These are phyloP conservation scores for Melanotus villosus DNA, from an alignment of 2,888 invertebrate species.

Conservation along the genomic window DNA sequence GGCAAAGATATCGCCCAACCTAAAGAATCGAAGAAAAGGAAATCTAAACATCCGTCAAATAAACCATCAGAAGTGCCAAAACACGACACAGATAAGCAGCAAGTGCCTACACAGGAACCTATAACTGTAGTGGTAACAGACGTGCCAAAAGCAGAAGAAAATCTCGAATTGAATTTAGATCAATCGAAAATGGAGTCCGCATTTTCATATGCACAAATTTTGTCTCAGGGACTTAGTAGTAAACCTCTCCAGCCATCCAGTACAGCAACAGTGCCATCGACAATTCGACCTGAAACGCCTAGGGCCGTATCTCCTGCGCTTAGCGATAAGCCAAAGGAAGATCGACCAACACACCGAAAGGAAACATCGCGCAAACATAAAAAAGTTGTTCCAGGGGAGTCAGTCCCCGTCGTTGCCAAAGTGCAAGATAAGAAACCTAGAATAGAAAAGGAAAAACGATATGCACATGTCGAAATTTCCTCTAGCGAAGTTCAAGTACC, in stretches of 20 bases:
- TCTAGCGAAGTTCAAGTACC: constrained; percentile 54
- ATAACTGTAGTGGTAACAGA: constrained; percentile 53
- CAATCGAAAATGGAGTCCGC: constrained; percentile 54
- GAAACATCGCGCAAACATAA: constrained; percentile 54
- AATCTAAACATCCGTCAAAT: constrained; percentile 36
- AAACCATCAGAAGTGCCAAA: constrained; percentile 53
- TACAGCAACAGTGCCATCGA: constrained; percentile 59
- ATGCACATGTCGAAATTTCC: constrained; percentile 56
- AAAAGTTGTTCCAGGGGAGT: constrained; percentile 52
- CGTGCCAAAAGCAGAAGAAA: constrained; percentile 49
- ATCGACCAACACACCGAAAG: constrained; percentile 52
- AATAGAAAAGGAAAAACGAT: constrained; percentile 61
- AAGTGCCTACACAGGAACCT: not conserved
- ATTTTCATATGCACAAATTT: constrained; percentile 80
- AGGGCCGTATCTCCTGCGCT: constrained; percentile 59
- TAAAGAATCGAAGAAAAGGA: constrained; percentile 20
- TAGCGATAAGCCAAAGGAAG: constrained; percentile 57
- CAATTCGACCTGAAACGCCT: constrained; percentile 46
- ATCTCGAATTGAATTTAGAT: constrained; percentile 2
- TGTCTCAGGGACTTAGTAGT: constrained; percentile 75
- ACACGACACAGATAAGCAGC: constrained; percentile 49
- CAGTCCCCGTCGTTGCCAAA: constrained; percentile 55
- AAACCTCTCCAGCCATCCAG: constrained; percentile 74
- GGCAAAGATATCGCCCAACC: not conserved
- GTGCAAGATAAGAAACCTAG: constrained; percentile 58